Evolutionary conservation across 2,797 vertebrate species (phyloP), one percentile per base, ranked within the genome.

Genomic region (Dermochelys coriacea): DNA sequence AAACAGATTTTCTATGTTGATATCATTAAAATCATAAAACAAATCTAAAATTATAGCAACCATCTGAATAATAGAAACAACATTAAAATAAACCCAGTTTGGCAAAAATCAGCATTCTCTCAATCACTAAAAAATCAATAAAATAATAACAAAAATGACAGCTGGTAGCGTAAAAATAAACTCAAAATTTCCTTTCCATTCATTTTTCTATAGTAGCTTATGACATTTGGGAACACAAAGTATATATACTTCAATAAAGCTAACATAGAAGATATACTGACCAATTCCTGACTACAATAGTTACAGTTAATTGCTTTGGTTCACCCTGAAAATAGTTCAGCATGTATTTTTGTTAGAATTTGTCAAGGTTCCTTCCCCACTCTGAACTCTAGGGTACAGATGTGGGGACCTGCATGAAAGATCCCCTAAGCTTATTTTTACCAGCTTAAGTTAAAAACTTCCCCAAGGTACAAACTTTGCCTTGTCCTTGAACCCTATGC

Each of bases 291-390:
- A 96, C 94, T 95, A 95, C 85, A 95, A 89, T 34, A 95, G 91
- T 96, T 91, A 95, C n/a, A 91, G 75, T 81, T 97, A 95, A 97
- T 96, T 90, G 87, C 61, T 89, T 88, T 41, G 45, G 81, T 93
- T 96, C 90, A 93, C 91, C 91, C 91, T 94, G 85, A 82, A 97
- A 97, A 95, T 89, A 93, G 88, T 87, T 96, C 95, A 93, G 91
- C 81, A 49, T 89, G 94, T 86, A 94, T 88, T 84, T 95, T 91
- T 94, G 89, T 96, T 83, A 94, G 85, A 93, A 41, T 41, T 41
- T 41, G 41, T 41, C 41, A 41, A 41, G 41, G 41, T 41, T 41
- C 41, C 41, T 41, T 41, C 41, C 41, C 41, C 41, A 41, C 41
- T 41, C 41, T 41, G 41, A 41, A 41, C 41, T 41, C 41, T 41